phyloP scores from a whole-genome alignment of 37 sponge, comb jelly and placozoan species.

The Spongilla lacustris region DNA sequence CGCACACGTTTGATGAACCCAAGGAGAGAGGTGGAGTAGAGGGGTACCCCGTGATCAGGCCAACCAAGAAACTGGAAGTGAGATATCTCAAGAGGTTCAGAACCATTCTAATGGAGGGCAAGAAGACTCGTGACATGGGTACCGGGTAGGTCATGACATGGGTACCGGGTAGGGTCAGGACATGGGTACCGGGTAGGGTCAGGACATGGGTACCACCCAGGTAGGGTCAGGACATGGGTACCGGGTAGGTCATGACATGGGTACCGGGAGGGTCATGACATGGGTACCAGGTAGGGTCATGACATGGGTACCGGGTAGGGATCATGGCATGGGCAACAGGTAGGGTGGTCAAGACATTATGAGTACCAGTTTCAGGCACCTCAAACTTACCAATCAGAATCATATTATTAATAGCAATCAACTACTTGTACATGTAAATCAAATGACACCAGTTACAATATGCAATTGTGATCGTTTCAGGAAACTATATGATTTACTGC shows the following conservation, averaged over 20 bases:
- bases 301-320: constrained; percentile 10
- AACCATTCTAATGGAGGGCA: not conserved
- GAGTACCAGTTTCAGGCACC: too few species aligned
- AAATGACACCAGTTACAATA: too few species aligned
- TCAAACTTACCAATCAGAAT: too few species aligned
- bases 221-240: not conserved
- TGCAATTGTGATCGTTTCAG: too few species aligned
- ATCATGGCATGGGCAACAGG: too few species aligned
- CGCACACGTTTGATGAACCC: constrained; percentile 69
- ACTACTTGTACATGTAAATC: too few species aligned
- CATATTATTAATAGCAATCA: too few species aligned
- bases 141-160: not conserved
- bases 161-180: not conserved
- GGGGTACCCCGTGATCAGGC: constrained; percentile 91
- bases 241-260: not conserved
- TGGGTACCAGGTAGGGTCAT: not conserved
- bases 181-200: constrained; percentile 3
- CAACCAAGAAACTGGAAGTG: constrained; percentile 84
- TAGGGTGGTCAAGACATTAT: too few species aligned
- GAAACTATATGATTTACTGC: too few species aligned
- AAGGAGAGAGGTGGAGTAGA: constrained; percentile 78
- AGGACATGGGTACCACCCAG: not conserved
- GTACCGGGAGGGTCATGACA: not conserved
- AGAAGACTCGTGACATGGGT: not conserved
- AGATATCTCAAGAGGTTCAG: constrained; percentile 26